Percentiles rank a stretch among this genome's conserved stretches.
phyloP scores from a whole-genome alignment of 2,113 vertebrate species.

The Pseudorasbora parva region DNA sequence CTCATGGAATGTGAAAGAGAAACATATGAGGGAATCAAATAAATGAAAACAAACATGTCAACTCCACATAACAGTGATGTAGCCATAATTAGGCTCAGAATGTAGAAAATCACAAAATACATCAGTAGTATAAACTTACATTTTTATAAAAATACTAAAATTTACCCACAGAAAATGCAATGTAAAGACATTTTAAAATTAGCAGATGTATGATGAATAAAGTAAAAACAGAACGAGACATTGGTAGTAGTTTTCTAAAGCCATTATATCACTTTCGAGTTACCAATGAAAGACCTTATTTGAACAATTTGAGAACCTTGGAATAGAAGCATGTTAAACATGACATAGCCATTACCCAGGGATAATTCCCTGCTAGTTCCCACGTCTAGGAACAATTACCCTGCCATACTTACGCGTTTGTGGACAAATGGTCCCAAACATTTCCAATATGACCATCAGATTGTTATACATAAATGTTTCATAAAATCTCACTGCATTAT shows the following conservation, averaged over 20 bases:
- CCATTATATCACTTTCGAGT: conserved; percentile 1
- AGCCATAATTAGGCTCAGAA: background rate
- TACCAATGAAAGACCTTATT: conserved; percentile 24
- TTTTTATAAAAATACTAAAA: conserved; percentile 54
- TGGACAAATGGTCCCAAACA: conserved; percentile 51
- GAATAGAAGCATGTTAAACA: conserved; percentile 69
- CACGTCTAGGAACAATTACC: conserved; percentile 73
- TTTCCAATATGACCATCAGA: conserved; percentile 66
- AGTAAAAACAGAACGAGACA: background rate
- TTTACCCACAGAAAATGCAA: background rate
- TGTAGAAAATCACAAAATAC: background rate
- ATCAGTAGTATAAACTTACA: conserved; percentile 27
- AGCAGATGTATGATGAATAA: conserved; percentile 1
- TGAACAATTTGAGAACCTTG: conserved; percentile 69
- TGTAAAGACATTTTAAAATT: background rate
- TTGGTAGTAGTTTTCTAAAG: conserved; percentile 36
- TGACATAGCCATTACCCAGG: conserved; percentile 83
- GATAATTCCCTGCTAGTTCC: conserved; percentile 71
- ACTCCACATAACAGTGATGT: background rate
- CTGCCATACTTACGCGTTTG: conserved; percentile 65
- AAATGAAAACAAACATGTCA: background rate
- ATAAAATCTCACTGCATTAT: conserved; percentile 26
- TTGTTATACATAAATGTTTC: conserved; percentile 55
- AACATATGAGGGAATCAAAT: conserved; percentile 1
- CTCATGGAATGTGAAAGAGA: background rate